phyloP scores from a whole-genome alignment of 2,797 vertebrate genomes.

The Dipus sagitta region DNA sequence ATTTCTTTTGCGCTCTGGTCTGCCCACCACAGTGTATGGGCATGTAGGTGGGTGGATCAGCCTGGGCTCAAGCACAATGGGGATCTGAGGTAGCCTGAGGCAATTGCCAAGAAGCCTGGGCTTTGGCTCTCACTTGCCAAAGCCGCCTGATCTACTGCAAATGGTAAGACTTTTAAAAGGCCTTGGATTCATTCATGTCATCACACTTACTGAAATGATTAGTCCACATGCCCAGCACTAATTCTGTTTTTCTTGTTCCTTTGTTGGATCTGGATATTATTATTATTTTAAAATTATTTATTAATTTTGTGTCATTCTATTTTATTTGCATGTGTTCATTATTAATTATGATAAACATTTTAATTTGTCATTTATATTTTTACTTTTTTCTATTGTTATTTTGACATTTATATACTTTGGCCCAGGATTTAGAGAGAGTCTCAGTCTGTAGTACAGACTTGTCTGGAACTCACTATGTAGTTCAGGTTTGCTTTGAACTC shows the following conservation, averaged over 20 bases:
- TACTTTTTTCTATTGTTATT: background rate
- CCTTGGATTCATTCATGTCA: background rate
- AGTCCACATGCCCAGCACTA: background rate
- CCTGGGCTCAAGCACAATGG: too few species aligned
- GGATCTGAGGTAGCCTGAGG: too few species aligned
- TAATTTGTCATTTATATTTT: constrained; percentile 23
- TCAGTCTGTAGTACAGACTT: background rate
- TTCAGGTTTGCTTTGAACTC: background rate
- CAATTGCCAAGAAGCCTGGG: too few species aligned
- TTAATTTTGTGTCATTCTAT: constrained; percentile 22
- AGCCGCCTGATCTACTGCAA: background rate
- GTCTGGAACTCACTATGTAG: background rate
- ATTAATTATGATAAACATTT: background rate
- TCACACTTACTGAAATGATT: background rate
- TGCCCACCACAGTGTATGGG: too few species aligned
- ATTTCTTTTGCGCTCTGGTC: too few species aligned
- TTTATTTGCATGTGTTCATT: constrained; percentile 11
- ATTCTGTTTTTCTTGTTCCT: background rate
- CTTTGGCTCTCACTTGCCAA: too few species aligned
- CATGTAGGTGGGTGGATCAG: too few species aligned
- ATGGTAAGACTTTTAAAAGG: constrained; percentile 28
- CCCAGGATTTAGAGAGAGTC: background rate
- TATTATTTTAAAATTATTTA: constrained; percentile 42
- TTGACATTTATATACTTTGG: constrained; percentile 4
- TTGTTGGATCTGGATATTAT: background rate